Conservation (phyloP, 1,140 invertebrate genomes). For the Spodoptera frugiperda region DNA sequence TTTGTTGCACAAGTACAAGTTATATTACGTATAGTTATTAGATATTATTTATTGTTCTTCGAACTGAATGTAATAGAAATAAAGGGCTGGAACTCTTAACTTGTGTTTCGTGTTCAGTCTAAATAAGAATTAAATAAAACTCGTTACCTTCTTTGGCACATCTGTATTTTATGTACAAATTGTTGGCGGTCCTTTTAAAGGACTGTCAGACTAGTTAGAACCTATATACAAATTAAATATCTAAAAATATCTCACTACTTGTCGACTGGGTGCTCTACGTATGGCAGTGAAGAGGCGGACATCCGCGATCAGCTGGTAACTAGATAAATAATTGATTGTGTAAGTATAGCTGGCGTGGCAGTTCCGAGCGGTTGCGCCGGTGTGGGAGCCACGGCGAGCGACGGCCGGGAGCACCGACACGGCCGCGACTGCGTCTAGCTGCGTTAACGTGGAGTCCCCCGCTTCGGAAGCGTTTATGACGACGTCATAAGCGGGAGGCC, state of each 20-base stretch:
- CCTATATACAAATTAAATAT: slow-evolving; percentile 66
- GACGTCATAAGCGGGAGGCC: slow-evolving; percentile 75
- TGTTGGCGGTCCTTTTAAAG: slow-evolving; percentile 48
- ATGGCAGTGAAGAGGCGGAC: slow-evolving; percentile 64
- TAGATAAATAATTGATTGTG: slow-evolving; percentile 60
- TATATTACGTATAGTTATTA: slow-evolving; percentile 67
- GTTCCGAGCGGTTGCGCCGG: slow-evolving; percentile 56
- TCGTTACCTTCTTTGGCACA: slow-evolving; percentile 55
- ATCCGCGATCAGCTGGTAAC: slow-evolving; percentile 55
- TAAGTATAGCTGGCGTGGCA: slow-evolving; percentile 52
- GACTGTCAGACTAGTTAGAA: slow-evolving; percentile 69
- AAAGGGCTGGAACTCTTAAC: slow-evolving; percentile 58
- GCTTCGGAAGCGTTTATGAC: slow-evolving; percentile 55
- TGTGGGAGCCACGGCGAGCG: slow-evolving; percentile 72
- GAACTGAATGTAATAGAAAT: slow-evolving; percentile 63
- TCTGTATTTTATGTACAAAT: slow-evolving; percentile 58
- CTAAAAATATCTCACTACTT: slow-evolving; percentile 76
- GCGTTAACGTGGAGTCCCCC: slow-evolving; percentile 67
- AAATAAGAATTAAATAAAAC: slow-evolving; percentile 26
- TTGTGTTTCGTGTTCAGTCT: slow-evolving; percentile 29
- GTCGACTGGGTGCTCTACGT: slow-evolving; percentile 52
- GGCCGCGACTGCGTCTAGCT: slow-evolving; percentile 34
- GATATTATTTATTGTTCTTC: slow-evolving; percentile 79
- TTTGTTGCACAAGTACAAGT: slow-evolving; percentile 83
- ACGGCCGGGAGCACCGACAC: slow-evolving; percentile 21